Percentiles rank a stretch among this genome's conserved stretches.
Evolutionary conservation across 1,140 invertebrate species (phyloP).

Genomic region (Brachionus asplanchnoidis): DNA sequence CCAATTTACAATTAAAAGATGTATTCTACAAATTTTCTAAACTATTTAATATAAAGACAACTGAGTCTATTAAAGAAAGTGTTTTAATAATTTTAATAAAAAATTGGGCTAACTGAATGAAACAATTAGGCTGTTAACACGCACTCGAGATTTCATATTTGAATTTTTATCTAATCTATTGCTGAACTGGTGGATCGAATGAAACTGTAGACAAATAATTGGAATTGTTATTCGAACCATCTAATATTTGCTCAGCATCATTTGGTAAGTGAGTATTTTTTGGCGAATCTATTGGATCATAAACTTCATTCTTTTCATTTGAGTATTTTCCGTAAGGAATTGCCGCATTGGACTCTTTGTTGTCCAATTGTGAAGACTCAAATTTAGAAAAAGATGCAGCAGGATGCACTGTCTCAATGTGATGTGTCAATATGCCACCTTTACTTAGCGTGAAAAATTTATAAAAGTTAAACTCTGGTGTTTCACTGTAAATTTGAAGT

Average conservation of each 20-base stretch:
- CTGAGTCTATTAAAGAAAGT: no score
- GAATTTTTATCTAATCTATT: background rate
- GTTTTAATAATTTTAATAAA: no score
- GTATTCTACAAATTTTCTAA: no score
- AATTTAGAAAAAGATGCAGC: background rate
- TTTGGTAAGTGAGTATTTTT: background rate
- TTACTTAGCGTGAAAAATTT: slow-evolving; percentile 29
- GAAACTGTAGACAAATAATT: background rate
- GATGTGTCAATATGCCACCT: slow-evolving; percentile 21
- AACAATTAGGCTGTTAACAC: background rate
- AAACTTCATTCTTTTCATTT: background rate
- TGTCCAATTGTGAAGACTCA: background rate
- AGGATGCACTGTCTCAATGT: background rate
- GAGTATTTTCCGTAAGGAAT: background rate
- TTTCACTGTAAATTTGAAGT: slow-evolving; percentile 10
- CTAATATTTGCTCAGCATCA: background rate
- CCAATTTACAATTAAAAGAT: no score
- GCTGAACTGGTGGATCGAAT: background rate
- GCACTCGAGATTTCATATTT: background rate
- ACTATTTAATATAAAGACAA: no score
- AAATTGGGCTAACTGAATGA: no score
- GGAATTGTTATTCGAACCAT: background rate
- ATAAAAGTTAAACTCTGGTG: slow-evolving; percentile 36
- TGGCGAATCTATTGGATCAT: background rate
- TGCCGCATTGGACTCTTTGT: background rate